A percentile compares a stretch with the other conserved stretches of the same genome.
Conservation (phyloP, 2,888 invertebrate genomes). For the Mallateleia sp. region DNA sequence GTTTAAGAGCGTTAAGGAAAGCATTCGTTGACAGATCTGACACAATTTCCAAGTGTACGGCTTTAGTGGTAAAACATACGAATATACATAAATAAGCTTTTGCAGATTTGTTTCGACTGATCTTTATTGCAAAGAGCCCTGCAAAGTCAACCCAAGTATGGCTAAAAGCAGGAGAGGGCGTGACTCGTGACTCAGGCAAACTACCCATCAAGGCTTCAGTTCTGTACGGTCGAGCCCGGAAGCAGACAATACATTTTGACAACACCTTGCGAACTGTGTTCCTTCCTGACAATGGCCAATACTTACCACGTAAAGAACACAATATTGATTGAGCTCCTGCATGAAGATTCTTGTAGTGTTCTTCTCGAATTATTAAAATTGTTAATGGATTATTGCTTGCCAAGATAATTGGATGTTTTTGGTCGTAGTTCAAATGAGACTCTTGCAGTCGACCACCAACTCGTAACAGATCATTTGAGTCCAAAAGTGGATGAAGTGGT, state of each 20-base stretch:
- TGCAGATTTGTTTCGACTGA: constrained; percentile 8
- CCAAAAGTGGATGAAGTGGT: constrained; percentile 35
- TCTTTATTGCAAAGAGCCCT: background rate
- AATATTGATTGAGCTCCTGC: constrained; percentile 37
- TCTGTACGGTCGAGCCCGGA: background rate
- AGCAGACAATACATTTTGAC: background rate
- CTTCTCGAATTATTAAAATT: constrained; percentile 28
- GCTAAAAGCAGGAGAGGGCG: background rate
- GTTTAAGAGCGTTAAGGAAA: constrained; percentile 9
- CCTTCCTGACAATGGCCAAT: constrained; percentile 1
- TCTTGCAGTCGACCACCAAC: constrained; percentile 46
- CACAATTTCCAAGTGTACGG: constrained; percentile 24
- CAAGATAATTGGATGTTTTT: constrained; percentile 30
- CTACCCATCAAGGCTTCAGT: no score
- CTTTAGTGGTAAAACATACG: constrained; percentile 15
- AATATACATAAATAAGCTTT: constrained; percentile 19
- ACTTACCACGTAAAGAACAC: background rate
- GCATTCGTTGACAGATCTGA: constrained; percentile 11
- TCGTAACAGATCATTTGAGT: constrained; percentile 23
- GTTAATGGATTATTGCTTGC: constrained; percentile 33
- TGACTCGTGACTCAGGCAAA: no score
- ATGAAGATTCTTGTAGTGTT: constrained; percentile 57
- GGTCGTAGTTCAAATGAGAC: constrained; percentile 9
- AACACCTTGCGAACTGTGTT: background rate
- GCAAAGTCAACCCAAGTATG: constrained; percentile 11